Percentiles rank a stretch among this genome's conserved stretches.
phyloP scores from a whole-genome alignment of 2,888 invertebrate genomes.

The Cepaea hortensis region DNA sequence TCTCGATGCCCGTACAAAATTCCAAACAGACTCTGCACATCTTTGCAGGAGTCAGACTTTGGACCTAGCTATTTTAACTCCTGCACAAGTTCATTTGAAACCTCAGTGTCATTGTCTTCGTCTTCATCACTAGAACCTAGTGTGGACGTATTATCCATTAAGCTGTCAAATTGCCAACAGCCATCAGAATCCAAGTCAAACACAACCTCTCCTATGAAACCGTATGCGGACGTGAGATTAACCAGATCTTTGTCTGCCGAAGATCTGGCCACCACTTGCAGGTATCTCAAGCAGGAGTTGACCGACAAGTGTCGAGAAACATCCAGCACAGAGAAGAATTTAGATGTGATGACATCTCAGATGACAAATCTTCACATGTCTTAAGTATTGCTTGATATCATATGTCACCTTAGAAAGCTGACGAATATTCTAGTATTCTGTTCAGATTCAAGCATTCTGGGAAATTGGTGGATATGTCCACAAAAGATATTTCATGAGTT shows the following conservation, averaged over 20 bases:
- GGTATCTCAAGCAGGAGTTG: conserved; percentile 32
- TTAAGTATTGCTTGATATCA: not conserved
- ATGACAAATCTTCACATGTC: conserved; percentile 48
- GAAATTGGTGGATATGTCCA: not conserved
- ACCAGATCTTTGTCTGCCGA: conserved; percentile 37
- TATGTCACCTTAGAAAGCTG: too few relatives aligned
- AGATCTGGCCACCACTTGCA: conserved; percentile 13
- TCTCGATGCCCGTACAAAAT: conserved; percentile 69
- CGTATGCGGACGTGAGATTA: conserved; percentile 5
- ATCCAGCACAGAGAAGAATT: conserved; percentile 19
- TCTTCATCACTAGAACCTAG: not conserved
- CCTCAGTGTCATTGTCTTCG: not conserved
- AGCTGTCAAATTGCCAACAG: not conserved
- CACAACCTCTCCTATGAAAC: conserved; percentile 40
- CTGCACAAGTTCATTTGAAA: conserved; percentile 6
- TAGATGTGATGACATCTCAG: conserved; percentile 46
- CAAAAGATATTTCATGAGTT: not conserved
- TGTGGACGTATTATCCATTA: not conserved
- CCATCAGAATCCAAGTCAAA: conserved; percentile 40
- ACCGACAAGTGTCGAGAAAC: not conserved
- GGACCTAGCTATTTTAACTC: conserved; percentile 46
- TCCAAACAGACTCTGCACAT: conserved; percentile 66
- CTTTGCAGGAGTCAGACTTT: conserved; percentile 61
- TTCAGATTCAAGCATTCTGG: too few relatives aligned
- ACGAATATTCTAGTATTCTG: too few relatives aligned